Percentiles rank a stretch among this genome's conserved stretches.
phyloP scores from a whole-genome alignment of 1,140 invertebrate genomes.

The Drosophila mauritiana region DNA sequence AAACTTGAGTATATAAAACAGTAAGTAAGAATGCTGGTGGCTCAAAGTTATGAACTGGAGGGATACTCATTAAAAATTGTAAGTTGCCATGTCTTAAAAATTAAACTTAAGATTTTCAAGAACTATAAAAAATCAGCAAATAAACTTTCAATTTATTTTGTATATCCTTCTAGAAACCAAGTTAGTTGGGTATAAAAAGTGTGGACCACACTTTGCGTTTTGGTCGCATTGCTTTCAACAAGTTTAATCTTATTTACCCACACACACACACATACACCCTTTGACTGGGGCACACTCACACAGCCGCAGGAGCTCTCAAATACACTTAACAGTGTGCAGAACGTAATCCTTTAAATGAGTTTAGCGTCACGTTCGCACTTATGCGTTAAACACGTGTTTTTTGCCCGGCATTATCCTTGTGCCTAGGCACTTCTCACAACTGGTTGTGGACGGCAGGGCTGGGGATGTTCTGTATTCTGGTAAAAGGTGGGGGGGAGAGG shows the following conservation, averaged over 20 bases:
- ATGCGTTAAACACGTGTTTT: slow-evolving; percentile 83
- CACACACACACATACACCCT: slow-evolving; percentile 32
- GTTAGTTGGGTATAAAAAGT: slow-evolving; percentile 31
- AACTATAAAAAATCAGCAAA: too few relatives aligned
- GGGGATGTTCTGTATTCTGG: neutral
- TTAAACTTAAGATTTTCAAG: too few relatives aligned
- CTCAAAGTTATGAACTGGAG: neutral
- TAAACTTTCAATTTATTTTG: neutral
- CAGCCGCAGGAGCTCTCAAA: slow-evolving; percentile 20
- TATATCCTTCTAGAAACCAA: neutral
- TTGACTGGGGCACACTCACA: slow-evolving; percentile 27
- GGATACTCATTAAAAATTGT: slow-evolving; percentile 4
- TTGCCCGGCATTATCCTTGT: slow-evolving; percentile 74
- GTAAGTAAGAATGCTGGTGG: slow-evolving; percentile 11
- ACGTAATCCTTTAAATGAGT: slow-evolving; percentile 82
- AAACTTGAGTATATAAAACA: slow-evolving; percentile 15
- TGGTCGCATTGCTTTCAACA: slow-evolving; percentile 62
- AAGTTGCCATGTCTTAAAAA: too few relatives aligned
- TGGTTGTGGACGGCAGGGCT: neutral
- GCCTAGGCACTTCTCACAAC: slow-evolving; percentile 52
- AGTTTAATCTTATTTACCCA: slow-evolving; percentile 79
- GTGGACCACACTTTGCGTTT: slow-evolving; percentile 55
- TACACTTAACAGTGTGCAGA: slow-evolving; percentile 58
- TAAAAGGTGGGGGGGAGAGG: neutral
- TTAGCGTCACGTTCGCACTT: slow-evolving; percentile 83